These are phyloP conservation scores for Nothocercus julius DNA, from an alignment of 2,113 vertebrate species.

Conservation along the genomic window DNA sequence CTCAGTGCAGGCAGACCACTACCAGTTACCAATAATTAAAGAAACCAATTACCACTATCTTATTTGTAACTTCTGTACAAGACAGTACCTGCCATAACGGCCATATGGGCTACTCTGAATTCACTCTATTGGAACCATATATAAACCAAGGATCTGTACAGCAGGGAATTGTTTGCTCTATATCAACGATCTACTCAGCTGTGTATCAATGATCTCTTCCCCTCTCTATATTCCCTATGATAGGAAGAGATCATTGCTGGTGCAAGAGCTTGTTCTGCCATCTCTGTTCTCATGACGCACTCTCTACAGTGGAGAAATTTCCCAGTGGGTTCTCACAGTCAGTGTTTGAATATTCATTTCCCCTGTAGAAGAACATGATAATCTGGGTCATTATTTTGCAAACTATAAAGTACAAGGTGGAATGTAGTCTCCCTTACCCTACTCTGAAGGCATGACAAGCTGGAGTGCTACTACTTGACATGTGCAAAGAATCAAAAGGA, in stretches of 20 bases:
- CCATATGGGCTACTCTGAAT: neutral
- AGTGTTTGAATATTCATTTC: neutral
- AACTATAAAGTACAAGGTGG: neutral
- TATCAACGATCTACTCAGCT: neutral
- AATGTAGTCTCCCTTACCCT: neutral
- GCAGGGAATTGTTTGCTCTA: neutral
- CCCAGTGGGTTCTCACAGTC: neutral
- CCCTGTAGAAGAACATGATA: neutral
- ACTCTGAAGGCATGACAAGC: neutral
- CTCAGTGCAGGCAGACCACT: neutral
- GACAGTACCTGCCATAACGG: neutral
- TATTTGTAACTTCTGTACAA: neutral
- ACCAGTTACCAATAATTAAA: neutral
- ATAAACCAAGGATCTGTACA: neutral
- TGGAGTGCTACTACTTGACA: neutral
- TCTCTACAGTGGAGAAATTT: accelerated
- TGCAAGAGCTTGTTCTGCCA: neutral
- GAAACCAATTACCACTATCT: neutral
- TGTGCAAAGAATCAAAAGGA: neutral
- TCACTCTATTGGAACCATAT: neutral
- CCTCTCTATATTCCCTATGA: neutral
- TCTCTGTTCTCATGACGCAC: neutral
- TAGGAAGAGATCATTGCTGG: neutral
- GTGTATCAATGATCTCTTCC: neutral
- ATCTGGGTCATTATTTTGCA: neutral